Evolutionary conservation across 2,888 invertebrate species (phyloP).

Genomic region (Labia minor): DNA sequence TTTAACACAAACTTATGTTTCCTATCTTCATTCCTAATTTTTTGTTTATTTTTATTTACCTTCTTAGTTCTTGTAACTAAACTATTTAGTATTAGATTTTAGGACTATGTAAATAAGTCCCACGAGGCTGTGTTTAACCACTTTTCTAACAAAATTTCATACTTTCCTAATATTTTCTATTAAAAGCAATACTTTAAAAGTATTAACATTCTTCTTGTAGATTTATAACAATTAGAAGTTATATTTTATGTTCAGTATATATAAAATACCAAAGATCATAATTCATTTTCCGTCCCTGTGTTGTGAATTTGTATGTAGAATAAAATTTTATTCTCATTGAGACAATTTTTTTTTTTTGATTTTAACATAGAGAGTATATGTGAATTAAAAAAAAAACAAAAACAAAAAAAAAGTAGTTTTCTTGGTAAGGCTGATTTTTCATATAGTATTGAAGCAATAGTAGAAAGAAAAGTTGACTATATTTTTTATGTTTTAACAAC

Average conservation of each 20-base stretch:
- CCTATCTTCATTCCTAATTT: too few relatives aligned
- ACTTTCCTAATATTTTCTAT: constrained; percentile 5
- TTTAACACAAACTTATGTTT: too few relatives aligned
- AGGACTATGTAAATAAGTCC: constrained; percentile 5
- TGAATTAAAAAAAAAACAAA: too few relatives aligned
- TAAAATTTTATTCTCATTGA: background rate
- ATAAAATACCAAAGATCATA: constrained; percentile 13
- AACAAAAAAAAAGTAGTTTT: background rate
- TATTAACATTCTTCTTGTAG: background rate
- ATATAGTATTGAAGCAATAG: constrained; percentile 2
- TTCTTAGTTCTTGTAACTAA: too few relatives aligned
- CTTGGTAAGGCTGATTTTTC: constrained; percentile 1
- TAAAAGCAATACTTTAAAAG: background rate
- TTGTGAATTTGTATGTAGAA: constrained; percentile 6
- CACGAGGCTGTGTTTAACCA: background rate
- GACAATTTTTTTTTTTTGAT: background rate
- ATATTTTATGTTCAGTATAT: background rate
- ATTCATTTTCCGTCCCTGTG: constrained; percentile 3
- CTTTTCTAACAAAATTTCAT: constrained; percentile 3
- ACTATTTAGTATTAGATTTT: background rate
- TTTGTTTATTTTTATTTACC: too few relatives aligned
- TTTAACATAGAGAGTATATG: background rate
- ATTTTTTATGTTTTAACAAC: background rate
- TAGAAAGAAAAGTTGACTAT: background rate
- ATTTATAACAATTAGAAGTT: background rate